These are phyloP conservation scores for Daphoenositta chrysoptera DNA, from an alignment of 2,113 vertebrate genomes.

Conservation along the genomic window DNA sequence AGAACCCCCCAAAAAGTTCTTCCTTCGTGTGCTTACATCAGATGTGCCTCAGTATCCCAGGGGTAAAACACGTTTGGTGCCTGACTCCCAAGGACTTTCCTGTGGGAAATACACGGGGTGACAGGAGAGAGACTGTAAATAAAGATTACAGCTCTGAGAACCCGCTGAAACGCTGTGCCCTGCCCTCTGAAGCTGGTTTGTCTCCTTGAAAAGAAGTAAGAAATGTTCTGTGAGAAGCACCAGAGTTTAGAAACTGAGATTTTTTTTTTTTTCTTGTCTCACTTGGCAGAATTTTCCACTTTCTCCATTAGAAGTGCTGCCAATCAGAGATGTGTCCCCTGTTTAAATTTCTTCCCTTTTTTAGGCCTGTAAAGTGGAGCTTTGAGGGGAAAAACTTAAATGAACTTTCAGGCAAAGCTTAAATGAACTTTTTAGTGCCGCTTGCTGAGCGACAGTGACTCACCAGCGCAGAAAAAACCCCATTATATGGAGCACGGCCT, in stretches of 20 bases:
- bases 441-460: neutral
- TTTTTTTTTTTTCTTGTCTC: neutral
- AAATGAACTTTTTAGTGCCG: neutral
- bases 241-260: neutral
- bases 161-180: neutral
- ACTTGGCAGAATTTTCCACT: neutral
- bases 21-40: fast-evolving
- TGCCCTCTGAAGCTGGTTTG: neutral
- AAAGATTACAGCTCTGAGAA: neutral
- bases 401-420: neutral
- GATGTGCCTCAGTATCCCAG: neutral
- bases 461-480: neutral
- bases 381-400: neutral
- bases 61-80: neutral
- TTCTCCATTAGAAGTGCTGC: neutral
- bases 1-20: fast-evolving
- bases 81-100: fast-evolving
- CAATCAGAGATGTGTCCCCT: neutral
- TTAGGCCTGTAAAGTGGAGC: neutral
- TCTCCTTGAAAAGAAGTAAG: neutral
- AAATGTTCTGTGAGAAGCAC: neutral
- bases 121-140: neutral
- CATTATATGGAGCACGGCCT: neutral
- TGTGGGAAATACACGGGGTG: too few relatives aligned
- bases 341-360: neutral